Conservation (phyloP, 1,140 invertebrate genomes). For the Whitmania pigra region DNA sequence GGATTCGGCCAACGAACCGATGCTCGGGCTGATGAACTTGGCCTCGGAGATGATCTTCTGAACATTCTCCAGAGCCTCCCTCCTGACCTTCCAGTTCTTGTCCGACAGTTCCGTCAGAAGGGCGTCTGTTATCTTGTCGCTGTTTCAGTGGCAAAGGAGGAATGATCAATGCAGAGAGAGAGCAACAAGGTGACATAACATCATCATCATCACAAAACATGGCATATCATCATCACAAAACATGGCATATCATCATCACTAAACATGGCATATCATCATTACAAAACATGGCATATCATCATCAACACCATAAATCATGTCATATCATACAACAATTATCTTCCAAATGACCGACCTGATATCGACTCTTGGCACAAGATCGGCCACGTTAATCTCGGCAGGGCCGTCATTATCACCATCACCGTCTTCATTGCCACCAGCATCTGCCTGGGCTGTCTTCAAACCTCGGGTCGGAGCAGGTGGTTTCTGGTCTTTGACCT, state of each 20-base stretch:
- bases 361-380: conserved; percentile 62
- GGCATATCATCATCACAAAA: neutral
- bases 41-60: conserved; percentile 55
- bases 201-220: neutral
- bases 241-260: neutral
- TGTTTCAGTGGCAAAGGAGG: conserved; percentile 29
- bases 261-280: no score
- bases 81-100: conserved; percentile 86
- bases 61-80: conserved; percentile 68
- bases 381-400: conserved; percentile 50
- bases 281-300: no score
- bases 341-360: conserved; percentile 48
- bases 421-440: conserved; percentile 41
- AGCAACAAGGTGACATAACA: no score
- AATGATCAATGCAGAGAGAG: no score
- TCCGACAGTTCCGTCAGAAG: conserved; percentile 69
- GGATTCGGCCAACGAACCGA: conserved; percentile 68
- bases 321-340: no score
- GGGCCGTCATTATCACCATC: conserved; percentile 47
- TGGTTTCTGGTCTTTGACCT: conserved; percentile 40
- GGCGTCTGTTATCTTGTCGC: conserved; percentile 65
- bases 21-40: conserved; percentile 63
- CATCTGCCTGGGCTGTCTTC: conserved; percentile 34
- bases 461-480: conserved; percentile 55
- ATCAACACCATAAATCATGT: neutral